Evolutionary conservation across 2,113 vertebrate genomes (phyloP).

Genomic region (Onychorhynchus coronatus): DNA sequence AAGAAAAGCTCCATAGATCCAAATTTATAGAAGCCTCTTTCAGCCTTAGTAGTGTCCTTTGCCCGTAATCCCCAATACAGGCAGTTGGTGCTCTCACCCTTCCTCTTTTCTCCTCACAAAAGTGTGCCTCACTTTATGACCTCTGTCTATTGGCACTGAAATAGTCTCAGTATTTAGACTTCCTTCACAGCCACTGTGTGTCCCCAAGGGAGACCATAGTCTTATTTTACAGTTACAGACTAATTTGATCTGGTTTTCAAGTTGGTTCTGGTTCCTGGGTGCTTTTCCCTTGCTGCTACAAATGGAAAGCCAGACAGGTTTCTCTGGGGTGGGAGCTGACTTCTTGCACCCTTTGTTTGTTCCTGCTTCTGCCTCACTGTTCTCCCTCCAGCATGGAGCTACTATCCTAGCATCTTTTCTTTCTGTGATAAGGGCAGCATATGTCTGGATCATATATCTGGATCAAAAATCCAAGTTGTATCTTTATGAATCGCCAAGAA

Average conservation of each 20-base stretch:
- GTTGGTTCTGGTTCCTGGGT: not conserved
- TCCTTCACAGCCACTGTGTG: not conserved
- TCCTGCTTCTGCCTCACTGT: not conserved
- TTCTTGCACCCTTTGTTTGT: not conserved
- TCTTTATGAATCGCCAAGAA: constrained; percentile 43
- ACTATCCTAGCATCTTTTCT: not conserved
- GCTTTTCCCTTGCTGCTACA: not conserved
- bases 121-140: not conserved
- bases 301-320: not conserved
- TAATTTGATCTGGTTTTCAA: not conserved
- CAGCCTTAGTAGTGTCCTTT: not conserved
- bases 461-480: constrained; percentile 3
- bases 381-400: not conserved
- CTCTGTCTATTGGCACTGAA: not conserved
- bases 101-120: not conserved
- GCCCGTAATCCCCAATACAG: not conserved
- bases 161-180: not conserved
- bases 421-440: constrained; percentile 22
- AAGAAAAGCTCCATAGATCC: not conserved
- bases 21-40: not conserved
- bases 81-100: not conserved
- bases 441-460: constrained; percentile 44
- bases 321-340: not conserved
- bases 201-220: not conserved
- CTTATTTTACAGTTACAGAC: not conserved